Base-by-base conservation (phyloP, 1,140 invertebrate genomes). In the Phthorimaea operculella region DNA sequence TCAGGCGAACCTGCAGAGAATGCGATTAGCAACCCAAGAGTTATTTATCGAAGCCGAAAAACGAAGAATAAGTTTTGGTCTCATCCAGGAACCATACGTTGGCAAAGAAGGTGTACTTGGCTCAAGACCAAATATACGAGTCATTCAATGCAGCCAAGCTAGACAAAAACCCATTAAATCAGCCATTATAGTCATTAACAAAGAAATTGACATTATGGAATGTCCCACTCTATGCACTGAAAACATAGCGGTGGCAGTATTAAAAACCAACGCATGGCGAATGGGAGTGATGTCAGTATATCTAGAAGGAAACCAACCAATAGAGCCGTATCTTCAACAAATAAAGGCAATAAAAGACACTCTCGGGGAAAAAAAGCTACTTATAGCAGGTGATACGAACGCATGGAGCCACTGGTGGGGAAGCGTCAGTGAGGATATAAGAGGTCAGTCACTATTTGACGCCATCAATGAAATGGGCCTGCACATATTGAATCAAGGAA, bases 341-440 rank as follows among this genome's bases (percentile, higher is more conserved):
- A 55, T 21, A 8, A 52, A 48, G 12, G 28, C 14, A 1, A 55
- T 18, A 10, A 51, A 39, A 9, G 1, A 15, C 4, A 60, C 56
- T 36, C 18, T 67, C 1, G 11, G 39, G 0, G 60, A 58, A 4
- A 4, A 48, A 1, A 49, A 64, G 10, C 15, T 70, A 39, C 54
- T 70, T 10, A 33, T 66, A 14, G 68, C 56, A 12, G 67, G 69
- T 8, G 72, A 74, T 42, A 60, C 68, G 0, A 74, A 74, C 39
- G 68, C 72, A 0, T 71, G 65, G 66, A 72, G 66, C 47, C 49
- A 56, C 9, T 75, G 68, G 68, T 75, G 70, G 72, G 70, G 70
- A 7, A 72, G 70, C 34, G 39, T 1, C 9, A 36, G 34, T 4
- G 63, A 70, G 54, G 50, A 70, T 48, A 54, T 59, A 0, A 55